Evolutionary conservation across 2,888 invertebrate species (phyloP).

Genomic region (Trisateles emortualis): DNA sequence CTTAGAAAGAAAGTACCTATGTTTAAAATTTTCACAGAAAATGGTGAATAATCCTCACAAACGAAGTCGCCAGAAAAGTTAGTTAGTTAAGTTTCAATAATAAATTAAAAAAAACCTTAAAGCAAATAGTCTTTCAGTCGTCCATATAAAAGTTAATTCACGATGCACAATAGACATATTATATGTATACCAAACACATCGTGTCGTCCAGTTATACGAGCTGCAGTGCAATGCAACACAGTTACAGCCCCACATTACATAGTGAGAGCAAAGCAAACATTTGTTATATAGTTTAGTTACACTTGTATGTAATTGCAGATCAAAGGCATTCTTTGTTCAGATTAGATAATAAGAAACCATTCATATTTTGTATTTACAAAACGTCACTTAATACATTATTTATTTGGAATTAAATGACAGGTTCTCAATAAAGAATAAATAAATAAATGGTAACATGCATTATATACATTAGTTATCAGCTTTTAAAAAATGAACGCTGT

Average conservation of each 20-base stretch:
- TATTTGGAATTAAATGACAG: slow-evolving; percentile 51
- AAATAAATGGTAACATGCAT: background rate
- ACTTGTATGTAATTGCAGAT: slow-evolving; percentile 49
- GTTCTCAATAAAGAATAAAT: slow-evolving; percentile 35
- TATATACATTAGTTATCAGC: no score
- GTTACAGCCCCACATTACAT: no score
- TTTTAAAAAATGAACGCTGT: no score
- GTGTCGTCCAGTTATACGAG: background rate
- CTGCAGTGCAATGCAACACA: background rate
- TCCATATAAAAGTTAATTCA: background rate
- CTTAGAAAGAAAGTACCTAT: no score
- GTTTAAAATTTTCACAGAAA: no score
- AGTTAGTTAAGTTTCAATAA: no score
- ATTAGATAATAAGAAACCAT: slow-evolving; percentile 43
- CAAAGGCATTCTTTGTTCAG: slow-evolving; percentile 54
- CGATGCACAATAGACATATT: background rate
- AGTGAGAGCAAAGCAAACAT: no score
- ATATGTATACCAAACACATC: no score
- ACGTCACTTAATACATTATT: slow-evolving; percentile 35
- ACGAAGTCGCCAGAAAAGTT: no score
- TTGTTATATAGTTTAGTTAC: slow-evolving; percentile 1
- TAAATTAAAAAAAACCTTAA: no score
- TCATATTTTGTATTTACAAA: slow-evolving; percentile 23
- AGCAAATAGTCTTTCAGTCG: no score
- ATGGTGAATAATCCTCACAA: no score